Conservation (phyloP, 2,888 invertebrate genomes). For the Aethes cnicana region DNA sequence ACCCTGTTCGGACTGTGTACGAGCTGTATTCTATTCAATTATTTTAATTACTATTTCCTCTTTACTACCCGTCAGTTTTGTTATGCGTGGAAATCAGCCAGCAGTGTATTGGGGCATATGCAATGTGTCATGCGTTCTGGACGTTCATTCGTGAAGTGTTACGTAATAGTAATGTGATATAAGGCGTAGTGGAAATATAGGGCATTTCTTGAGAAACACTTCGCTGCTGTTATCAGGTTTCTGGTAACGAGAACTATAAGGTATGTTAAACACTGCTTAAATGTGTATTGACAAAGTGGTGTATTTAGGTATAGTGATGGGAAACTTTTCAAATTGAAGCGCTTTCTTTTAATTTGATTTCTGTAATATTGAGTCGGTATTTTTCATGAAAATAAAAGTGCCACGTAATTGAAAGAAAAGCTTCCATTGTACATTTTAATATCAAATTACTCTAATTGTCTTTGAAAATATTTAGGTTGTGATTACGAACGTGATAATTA, state of each 20-base stretch:
- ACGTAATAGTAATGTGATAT: constrained; percentile 30
- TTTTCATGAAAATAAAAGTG: too few relatives aligned
- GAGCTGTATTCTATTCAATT: not conserved
- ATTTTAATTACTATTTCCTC: constrained; percentile 6
- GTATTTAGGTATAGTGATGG: too few relatives aligned
- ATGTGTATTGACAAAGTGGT: too few relatives aligned
- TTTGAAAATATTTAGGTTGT: too few relatives aligned
- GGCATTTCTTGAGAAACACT: constrained; percentile 43
- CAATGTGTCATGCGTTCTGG: not conserved
- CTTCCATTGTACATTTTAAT: too few relatives aligned
- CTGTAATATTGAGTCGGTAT: too few relatives aligned
- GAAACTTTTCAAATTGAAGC: too few relatives aligned
- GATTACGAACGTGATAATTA: too few relatives aligned
- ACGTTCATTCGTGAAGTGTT: constrained; percentile 5
- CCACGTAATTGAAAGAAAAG: too few relatives aligned
- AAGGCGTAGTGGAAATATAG: constrained; percentile 44
- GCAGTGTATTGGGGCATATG: constrained; percentile 32
- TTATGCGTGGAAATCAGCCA: constrained; percentile 19
- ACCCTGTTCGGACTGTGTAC: constrained; percentile 35
- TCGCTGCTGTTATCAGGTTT: constrained; percentile 31
- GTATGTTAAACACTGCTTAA: not conserved
- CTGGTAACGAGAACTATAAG: not conserved
- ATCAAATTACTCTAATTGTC: too few relatives aligned
- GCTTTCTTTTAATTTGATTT: too few relatives aligned
- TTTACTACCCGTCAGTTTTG: not conserved